These are phyloP conservation scores for Brachyptera putata DNA, from an alignment of 2,888 invertebrate species.

Conservation along the genomic window DNA sequence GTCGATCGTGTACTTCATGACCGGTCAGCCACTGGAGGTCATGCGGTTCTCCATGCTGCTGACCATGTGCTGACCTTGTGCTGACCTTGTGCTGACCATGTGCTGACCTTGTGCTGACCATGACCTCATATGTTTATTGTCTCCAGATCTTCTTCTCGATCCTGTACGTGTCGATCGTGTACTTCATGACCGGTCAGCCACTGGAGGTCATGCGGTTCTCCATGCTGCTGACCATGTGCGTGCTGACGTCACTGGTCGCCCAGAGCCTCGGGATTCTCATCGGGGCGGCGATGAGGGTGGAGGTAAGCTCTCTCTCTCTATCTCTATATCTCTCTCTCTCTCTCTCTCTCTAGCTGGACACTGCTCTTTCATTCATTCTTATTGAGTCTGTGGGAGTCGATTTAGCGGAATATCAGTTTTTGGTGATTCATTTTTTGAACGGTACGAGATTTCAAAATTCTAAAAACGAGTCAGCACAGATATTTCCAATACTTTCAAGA, in stretches of 20 bases:
- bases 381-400: too few relatives aligned
- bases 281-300: conserved; percentile 86
- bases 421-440: too few relatives aligned
- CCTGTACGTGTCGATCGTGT: conserved; percentile 84
- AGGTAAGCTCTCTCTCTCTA: conserved; percentile 49
- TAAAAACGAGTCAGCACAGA: too few relatives aligned
- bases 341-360: too few relatives aligned
- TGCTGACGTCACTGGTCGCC: conserved; percentile 84
- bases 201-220: conserved; percentile 76
- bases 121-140: too few relatives aligned
- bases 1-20: conserved; percentile 91
- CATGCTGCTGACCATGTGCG: conserved; percentile 70
- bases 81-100: conserved; percentile 79
- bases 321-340: not conserved
- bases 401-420: too few relatives aligned
- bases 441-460: too few relatives aligned
- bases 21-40: conserved; percentile 88
- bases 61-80: conserved; percentile 64
- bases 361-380: too few relatives aligned
- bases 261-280: conserved; percentile 90
- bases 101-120: conserved; percentile 56
- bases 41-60: conserved; percentile 78
- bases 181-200: conserved; percentile 85
- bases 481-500: too few relatives aligned
- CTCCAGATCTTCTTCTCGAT: conserved; percentile 79